phyloP scores from a whole-genome alignment of 1,140 invertebrate species.

The Sitophilus oryzae region DNA sequence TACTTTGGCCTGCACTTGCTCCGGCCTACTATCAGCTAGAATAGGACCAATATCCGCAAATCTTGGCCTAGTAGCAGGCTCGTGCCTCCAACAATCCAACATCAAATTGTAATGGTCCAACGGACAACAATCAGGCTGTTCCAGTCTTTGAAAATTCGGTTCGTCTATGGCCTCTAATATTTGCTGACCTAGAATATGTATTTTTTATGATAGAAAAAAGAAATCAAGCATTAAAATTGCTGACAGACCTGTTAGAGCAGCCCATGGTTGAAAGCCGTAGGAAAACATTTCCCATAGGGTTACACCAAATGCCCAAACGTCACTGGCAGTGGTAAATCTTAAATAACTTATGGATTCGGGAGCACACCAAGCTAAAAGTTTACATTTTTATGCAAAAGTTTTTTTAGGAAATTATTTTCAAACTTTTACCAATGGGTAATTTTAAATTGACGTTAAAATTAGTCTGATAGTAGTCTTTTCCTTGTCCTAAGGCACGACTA shows the following conservation, averaged over 20 bases:
- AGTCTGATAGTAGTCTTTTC: constrained; percentile 98
- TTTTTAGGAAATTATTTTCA: background rate
- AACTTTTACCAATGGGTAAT: constrained; percentile 65
- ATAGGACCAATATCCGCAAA: constrained; percentile 79
- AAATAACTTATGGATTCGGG: constrained; percentile 96
- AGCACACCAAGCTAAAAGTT: constrained; percentile 82
- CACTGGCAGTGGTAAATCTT: constrained; percentile 90
- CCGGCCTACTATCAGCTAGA: constrained; percentile 82
- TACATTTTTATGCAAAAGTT: background rate
- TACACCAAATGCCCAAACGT: constrained; percentile 97
- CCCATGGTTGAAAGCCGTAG: constrained; percentile 97
- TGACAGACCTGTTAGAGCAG: constrained; percentile 70
- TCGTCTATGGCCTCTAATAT: constrained; percentile 94
- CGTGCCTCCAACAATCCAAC: constrained; percentile 93
- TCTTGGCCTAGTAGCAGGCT: constrained; percentile 80
- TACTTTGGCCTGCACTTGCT: constrained; percentile 64
- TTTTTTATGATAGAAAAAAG: background rate
- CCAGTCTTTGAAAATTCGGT: constrained; percentile 81
- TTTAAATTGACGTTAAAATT: constrained; percentile 98
- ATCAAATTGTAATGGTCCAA: constrained; percentile 89
- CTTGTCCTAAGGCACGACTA: constrained; percentile 90
- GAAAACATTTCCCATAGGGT: constrained; percentile 99
- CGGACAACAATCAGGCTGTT: constrained; percentile 92
- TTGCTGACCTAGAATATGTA: constrained; percentile 60
- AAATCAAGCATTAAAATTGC: background rate